Evolutionary conservation across 2,888 invertebrate genomes (phyloP), one percentile per base, ranked within the genome.

Genomic region (Patella ulyssiponensis): DNA sequence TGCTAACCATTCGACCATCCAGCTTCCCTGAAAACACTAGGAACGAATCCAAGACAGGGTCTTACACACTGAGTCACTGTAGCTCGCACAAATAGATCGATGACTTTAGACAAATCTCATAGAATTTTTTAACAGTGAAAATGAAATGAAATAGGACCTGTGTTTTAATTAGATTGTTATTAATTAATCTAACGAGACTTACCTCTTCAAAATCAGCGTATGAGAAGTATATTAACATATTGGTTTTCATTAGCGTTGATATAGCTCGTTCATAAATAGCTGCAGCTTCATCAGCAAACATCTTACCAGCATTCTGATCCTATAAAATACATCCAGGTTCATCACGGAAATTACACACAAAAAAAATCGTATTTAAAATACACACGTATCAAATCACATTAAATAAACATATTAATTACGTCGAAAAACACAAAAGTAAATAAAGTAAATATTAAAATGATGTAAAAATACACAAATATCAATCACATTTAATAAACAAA

Each of bases 141-240:
- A 9, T 9, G 56, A 27, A 27, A 27, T 3, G 27, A 27, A 27
- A 27, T 27, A 27, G 27, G 27, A 27, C 3, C 1, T 27, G 3
- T 27, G 27, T 1, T 27, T 27, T 27, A 27, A 27, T 27, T 3
- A 27, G 33, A 33, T 33, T 33, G 2, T 44, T 12, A 33, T 20
- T 12, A 15, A 12, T 69, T 9, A 33, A 9, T 23, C n/a, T 15
- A 69, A 44, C 44, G 44, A 44, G 1, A 9, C 9, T 44, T 76
- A 92, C 93, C 93, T 99, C 99, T 92, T 99, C 99, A 89, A 98
- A 99, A 92, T 99, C 99, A 0, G 99, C 98, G 90, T 98, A 98
- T 0, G 99, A 98, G 93, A 99, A 99, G 92, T 99, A 98, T 27
- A 99, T 92, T 73, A 99, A 92, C 92, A 97, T 96, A 90, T 97